Conservation (phyloP, 2,888 invertebrate genomes). For the Suillia variegata region DNA sequence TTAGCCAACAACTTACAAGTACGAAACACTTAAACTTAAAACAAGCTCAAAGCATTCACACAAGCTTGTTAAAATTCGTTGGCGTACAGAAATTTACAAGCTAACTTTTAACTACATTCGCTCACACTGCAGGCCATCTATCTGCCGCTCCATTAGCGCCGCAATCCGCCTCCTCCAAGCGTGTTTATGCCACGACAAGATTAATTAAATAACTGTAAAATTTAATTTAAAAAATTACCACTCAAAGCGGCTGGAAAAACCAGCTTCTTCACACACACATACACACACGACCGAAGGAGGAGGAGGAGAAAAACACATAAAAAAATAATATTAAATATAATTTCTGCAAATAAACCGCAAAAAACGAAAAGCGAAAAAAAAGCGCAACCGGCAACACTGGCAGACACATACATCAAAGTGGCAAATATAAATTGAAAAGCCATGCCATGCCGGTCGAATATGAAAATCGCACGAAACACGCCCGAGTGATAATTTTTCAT, state of each 20-base stretch:
- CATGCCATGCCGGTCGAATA: slow-evolving; percentile 7
- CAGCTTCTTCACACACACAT: neutral
- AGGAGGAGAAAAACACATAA: no score
- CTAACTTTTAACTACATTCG: no score
- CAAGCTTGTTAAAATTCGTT: no score
- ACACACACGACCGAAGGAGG: no score
- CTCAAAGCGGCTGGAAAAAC: neutral
- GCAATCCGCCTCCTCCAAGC: neutral
- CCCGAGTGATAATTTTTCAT: slow-evolving; percentile 4
- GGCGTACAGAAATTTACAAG: no score
- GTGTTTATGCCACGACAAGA: neutral
- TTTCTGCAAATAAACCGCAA: neutral
- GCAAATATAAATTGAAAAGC: slow-evolving; percentile 34
- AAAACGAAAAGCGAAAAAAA: neutral
- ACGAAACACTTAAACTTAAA: no score
- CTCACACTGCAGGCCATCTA: no score
- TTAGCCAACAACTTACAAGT: no score
- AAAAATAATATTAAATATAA: neutral
- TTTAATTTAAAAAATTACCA: slow-evolving; percentile 1
- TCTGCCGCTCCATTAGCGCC: neutral
- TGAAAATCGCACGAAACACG: neutral
- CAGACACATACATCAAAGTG: slow-evolving; percentile 30
- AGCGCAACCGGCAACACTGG: slow-evolving; percentile 9
- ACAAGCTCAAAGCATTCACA: no score
- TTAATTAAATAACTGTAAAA: neutral